Percentiles rank a stretch among this genome's conserved stretches.
These are phyloP conservation scores for Rotaria magnacalcarata DNA, from an alignment of 2,888 invertebrate species.

Conservation along the genomic window DNA sequence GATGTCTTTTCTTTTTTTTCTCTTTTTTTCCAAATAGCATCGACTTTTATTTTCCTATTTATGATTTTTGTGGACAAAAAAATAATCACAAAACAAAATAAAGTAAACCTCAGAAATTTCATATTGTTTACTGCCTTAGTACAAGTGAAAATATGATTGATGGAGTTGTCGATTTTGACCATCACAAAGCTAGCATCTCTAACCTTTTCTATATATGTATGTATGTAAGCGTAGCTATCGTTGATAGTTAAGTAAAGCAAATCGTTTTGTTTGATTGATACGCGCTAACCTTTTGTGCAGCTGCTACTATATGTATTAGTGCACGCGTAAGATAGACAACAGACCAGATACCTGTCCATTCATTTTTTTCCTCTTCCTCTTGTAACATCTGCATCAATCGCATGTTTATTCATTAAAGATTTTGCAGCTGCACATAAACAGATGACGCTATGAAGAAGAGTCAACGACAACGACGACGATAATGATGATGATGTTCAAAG, in stretches of 20 bases:
- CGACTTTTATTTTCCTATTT: neutral
- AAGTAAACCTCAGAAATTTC: neutral
- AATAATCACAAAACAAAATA: too few relatives aligned
- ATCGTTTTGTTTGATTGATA: conserved; percentile 29
- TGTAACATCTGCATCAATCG: conserved; percentile 26
- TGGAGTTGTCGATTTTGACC: conserved; percentile 10
- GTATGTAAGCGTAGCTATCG: conserved; percentile 1
- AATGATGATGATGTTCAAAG: conserved; percentile 28
- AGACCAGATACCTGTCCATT: conserved; percentile 31
- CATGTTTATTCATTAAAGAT: conserved; percentile 26
- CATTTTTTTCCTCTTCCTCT: neutral
- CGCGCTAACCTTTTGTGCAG: conserved; percentile 25
- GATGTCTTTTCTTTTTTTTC: neutral
- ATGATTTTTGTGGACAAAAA: too few relatives aligned
- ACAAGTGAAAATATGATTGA: conserved; percentile 16
- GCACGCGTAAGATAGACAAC: conserved; percentile 29
- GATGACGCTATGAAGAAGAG: conserved; percentile 10
- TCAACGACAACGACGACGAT: conserved; percentile 3
- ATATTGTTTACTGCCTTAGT: too few relatives aligned
- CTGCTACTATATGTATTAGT: conserved; percentile 1
- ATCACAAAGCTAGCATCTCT: conserved; percentile 13
- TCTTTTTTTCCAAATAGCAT: neutral
- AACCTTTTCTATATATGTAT: conserved; percentile 15
- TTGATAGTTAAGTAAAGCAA: conserved; percentile 26
- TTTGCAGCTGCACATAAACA: conserved; percentile 17